Percentiles rank a stretch among this genome's conserved stretches.
These are phyloP conservation scores for Acipenser oxyrinchus DNA, from an alignment of 2,797 vertebrate species.

Conservation along the genomic window DNA sequence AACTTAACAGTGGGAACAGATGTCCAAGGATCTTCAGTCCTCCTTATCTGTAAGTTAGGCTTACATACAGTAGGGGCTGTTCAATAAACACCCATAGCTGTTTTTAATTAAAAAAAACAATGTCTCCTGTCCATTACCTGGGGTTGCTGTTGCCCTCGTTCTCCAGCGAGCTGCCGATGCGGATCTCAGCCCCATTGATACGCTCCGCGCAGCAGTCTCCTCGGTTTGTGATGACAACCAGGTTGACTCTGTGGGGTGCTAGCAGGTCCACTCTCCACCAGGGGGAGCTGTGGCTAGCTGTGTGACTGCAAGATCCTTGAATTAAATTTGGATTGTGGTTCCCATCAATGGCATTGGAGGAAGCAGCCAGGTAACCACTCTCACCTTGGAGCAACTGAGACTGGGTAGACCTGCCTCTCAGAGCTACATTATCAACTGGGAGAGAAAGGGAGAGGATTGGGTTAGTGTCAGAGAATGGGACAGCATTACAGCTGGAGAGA, in stretches of 20 bases:
- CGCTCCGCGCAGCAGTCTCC: constrained; percentile 15
- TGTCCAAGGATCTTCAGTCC: no score
- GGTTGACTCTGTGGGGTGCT: constrained; percentile 30
- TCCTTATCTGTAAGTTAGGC: no score
- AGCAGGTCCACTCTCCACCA: constrained; percentile 51
- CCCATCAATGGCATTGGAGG: constrained; percentile 38
- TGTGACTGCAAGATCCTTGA: constrained; percentile 31
- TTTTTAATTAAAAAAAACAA: no score
- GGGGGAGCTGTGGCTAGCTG: background rate
- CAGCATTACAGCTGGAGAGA: no score
- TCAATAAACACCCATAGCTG: no score
- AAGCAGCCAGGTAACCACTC: background rate
- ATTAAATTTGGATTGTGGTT: constrained; percentile 16
- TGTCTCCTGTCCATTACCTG: no score
- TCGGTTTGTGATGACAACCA: constrained; percentile 38
- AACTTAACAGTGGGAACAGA: no score
- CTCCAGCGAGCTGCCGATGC: constrained; percentile 27
- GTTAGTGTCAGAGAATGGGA: no score
- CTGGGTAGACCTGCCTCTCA: constrained; percentile 22
- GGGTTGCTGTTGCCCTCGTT: constrained; percentile 18
- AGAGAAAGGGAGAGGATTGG: background rate
- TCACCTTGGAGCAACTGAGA: background rate
- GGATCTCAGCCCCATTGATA: constrained; percentile 29
- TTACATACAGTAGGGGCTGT: no score
- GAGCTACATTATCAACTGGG: constrained; percentile 20